These are phyloP conservation scores for Umimayanthus kanabou DNA, from an alignment of 92 coral and sea anemone genomes.

Conservation along the genomic window DNA sequence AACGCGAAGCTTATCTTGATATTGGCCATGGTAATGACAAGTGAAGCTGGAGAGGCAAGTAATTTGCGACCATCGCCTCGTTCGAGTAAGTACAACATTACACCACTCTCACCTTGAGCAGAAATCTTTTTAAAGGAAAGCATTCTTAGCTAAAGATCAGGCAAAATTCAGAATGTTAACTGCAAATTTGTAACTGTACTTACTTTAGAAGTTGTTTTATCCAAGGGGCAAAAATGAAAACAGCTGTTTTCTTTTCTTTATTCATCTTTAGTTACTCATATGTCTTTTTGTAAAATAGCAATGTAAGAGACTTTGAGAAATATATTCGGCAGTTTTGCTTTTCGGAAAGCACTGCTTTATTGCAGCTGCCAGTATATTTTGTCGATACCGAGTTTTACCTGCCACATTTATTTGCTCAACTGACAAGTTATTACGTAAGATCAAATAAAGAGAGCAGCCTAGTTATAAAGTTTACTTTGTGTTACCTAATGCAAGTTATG, in stretches of 20 bases:
- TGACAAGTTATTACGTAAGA: background rate
- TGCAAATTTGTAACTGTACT: background rate
- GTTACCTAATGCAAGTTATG: background rate
- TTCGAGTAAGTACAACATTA: background rate
- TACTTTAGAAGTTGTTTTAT: background rate
- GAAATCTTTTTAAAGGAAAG: too few relatives aligned
- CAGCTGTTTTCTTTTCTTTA: too few relatives aligned
- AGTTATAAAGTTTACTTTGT: too few relatives aligned
- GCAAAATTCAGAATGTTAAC: background rate
- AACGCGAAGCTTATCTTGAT: background rate
- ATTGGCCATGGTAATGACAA: background rate
- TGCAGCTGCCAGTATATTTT: background rate
- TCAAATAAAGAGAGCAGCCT: background rate
- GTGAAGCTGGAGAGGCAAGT: background rate
- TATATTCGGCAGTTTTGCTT: background rate
- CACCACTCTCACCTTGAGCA: too few relatives aligned
- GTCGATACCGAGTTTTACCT: background rate
- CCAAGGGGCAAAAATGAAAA: background rate
- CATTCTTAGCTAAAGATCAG: too few relatives aligned
- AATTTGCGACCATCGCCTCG: background rate
- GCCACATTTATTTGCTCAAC: background rate
- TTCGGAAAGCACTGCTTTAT: background rate
- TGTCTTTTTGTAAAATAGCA: background rate
- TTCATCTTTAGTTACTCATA: too few relatives aligned
- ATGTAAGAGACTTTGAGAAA: background rate